phyloP scores from a whole-genome alignment of 1,140 invertebrate species.

The Papilio aristodemus region DNA sequence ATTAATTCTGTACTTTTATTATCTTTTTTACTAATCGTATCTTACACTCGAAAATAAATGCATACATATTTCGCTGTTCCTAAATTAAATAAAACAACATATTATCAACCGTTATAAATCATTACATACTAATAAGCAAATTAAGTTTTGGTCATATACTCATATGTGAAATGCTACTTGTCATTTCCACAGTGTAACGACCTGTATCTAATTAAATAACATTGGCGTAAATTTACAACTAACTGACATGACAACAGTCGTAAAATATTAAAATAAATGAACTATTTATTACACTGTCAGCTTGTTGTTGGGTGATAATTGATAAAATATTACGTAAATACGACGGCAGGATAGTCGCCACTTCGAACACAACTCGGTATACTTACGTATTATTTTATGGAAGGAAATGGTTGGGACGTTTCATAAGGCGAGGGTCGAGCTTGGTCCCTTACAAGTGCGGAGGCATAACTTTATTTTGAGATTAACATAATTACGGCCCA shows the following conservation, averaged over 20 bases:
- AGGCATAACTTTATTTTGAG: constrained; percentile 76
- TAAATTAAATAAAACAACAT: no score
- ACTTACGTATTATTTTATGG: constrained; percentile 7
- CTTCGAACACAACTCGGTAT: constrained; percentile 2
- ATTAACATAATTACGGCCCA: constrained; percentile 76
- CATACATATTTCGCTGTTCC: no score
- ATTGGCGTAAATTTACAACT: constrained; percentile 19
- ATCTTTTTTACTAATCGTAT: no score
- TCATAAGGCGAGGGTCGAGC: constrained; percentile 58
- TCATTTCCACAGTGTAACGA: constrained; percentile 8
- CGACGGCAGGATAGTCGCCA: neutral
- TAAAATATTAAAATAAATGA: constrained; percentile 30
- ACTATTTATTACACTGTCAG: constrained; percentile 25
- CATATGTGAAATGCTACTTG: neutral
- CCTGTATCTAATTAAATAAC: constrained; percentile 9
- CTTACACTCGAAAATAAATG: no score
- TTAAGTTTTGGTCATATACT: neutral
- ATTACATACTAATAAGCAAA: no score
- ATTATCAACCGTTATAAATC: no score
- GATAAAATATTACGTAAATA: constrained; percentile 30
- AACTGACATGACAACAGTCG: constrained; percentile 9
- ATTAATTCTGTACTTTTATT: no score
- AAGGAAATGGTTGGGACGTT: constrained; percentile 33
- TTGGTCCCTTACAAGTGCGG: constrained; percentile 65
- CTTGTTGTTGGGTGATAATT: constrained; percentile 22